These are phyloP conservation scores for Campylomormyrus tamandua DNA, from an alignment of 2,113 vertebrate species.

Conservation along the genomic window DNA sequence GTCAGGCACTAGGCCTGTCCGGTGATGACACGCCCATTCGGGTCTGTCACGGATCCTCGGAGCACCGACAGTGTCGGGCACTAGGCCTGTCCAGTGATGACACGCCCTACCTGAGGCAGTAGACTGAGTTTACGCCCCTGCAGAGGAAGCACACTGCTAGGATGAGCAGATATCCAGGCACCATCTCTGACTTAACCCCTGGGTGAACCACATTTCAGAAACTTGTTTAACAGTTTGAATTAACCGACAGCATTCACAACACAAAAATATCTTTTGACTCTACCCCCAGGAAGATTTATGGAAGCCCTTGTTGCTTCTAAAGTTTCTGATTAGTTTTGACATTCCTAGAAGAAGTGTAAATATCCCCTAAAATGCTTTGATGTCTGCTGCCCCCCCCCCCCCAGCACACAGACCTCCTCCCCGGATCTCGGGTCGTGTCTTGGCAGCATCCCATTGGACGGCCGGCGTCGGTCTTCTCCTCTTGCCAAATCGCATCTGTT, in stretches of 20 bases:
- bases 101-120: not conserved
- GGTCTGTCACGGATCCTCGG: slow-evolving; percentile 58
- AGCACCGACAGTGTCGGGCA: slow-evolving; percentile 45
- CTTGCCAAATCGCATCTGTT: not conserved
- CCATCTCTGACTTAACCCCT: not conserved
- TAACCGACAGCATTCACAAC: not conserved
- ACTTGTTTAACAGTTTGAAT: not conserved
- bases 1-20: slow-evolving; percentile 26
- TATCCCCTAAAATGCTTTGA: not conserved
- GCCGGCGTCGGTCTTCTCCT: not conserved
- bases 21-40: slow-evolving; percentile 43
- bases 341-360: not conserved
- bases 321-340: not conserved
- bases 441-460: not conserved
- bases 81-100: not conserved
- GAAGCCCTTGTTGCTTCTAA: not conserved
- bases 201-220: not conserved
- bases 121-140: not conserved
- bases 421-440: not conserved
- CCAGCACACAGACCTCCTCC: not conserved
- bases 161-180: not conserved
- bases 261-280: not conserved
- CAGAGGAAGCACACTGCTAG: not conserved
- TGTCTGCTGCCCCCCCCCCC: not conserved
- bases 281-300: not conserved